phyloP scores from a whole-genome alignment of 2,797 vertebrate species.

The Heterohyrax brucei region DNA sequence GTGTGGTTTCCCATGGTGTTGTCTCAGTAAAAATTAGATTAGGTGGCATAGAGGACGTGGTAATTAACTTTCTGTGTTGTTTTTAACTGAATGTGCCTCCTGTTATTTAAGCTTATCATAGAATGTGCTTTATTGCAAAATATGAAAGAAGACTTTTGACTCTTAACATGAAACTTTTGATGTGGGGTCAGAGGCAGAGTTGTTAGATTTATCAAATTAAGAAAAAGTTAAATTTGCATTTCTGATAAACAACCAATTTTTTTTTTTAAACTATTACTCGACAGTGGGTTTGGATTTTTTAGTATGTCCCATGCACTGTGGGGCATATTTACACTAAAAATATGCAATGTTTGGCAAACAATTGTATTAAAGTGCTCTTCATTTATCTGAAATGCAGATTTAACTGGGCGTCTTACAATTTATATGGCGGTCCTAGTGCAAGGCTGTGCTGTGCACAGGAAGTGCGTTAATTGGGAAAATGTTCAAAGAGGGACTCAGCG shows the following conservation, averaged over 20 bases:
- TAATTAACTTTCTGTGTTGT: conserved; percentile 6
- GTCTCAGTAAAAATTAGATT: conserved; percentile 25
- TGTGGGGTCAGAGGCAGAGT: not conserved
- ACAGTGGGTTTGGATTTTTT: no score
- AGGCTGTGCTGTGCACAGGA: not conserved
- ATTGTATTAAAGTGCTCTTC: not conserved
- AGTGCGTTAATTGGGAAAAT: not conserved
- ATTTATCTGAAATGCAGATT: not conserved
- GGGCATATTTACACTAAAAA: not conserved
- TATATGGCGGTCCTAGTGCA: not conserved
- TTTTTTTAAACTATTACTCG: no score
- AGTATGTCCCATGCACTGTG: not conserved
- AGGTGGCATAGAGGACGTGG: not conserved
- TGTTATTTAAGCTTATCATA: conserved; percentile 57
- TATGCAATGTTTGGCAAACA: not conserved
- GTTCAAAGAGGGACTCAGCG: not conserved
- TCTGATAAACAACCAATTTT: conserved; percentile 30
- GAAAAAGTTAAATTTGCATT: not conserved
- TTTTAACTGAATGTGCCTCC: conserved; percentile 8
- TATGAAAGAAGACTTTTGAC: conserved; percentile 32
- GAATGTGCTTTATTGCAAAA: not conserved
- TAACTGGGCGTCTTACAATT: not conserved
- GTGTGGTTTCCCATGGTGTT: not conserved
- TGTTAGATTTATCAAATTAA: not conserved
- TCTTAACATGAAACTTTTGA: conserved; percentile 31